phyloP scores from a whole-genome alignment of 64 coral and sea anemone species.

The Cladopsammia gracilis region DNA sequence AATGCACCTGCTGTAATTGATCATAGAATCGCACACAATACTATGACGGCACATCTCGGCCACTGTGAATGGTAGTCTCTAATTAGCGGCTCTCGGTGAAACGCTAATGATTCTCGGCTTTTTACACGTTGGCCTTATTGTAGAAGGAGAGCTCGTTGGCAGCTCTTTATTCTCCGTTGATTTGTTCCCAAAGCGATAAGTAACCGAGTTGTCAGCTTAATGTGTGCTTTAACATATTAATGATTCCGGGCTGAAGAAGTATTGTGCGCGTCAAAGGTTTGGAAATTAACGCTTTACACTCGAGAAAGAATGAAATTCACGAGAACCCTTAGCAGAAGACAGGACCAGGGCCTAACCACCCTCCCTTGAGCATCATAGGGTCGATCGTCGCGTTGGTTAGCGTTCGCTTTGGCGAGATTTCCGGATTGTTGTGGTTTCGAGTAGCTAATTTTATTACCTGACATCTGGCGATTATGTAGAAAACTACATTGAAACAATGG shows the following conservation, averaged over 20 bases:
- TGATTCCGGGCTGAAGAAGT: constrained; percentile 12
- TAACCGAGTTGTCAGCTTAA: background rate
- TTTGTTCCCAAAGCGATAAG: background rate
- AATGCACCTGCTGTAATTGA: constrained; percentile 60
- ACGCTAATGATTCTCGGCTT: constrained; percentile 43
- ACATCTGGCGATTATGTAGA: constrained; percentile 90
- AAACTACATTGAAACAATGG: constrained; percentile 81
- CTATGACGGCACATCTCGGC: constrained; percentile 20
- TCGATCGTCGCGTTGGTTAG: background rate
- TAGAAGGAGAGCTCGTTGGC: background rate
- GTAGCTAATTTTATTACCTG: constrained; percentile 76
- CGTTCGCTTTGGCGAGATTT: constrained; percentile 2
- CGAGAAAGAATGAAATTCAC: constrained; percentile 13
- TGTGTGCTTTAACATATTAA: constrained; percentile 53
- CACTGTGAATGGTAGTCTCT: constrained; percentile 56
- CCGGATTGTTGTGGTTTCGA: constrained; percentile 76
- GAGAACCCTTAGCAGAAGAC: background rate
- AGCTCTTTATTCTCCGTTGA: background rate
- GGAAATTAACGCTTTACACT: constrained; percentile 4
- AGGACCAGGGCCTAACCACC: background rate
- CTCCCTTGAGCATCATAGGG: background rate
- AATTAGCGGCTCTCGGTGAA: constrained; percentile 75
- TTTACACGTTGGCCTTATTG: constrained; percentile 45
- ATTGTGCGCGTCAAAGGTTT: constrained; percentile 41
- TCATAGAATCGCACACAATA: constrained; percentile 69